A percentile compares a stretch with the other conserved stretches of the same genome.
Conservation (phyloP, 92 coral and sea anemone genomes). For the Anthopleura xanthogrammica region DNA sequence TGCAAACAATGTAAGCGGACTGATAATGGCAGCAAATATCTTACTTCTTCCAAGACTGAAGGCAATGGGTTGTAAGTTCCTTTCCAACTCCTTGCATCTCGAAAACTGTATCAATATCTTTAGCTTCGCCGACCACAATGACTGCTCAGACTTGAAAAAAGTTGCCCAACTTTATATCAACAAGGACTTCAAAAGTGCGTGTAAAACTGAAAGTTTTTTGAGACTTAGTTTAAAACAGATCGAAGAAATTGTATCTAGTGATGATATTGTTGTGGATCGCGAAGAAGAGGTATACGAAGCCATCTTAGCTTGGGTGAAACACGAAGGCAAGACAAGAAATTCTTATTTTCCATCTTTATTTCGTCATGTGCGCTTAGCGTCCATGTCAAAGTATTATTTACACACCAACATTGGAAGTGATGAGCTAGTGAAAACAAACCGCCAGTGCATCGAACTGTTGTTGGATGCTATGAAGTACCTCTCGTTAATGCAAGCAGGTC, state of each 20-base stretch:
- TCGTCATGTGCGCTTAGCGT: slow-evolving; percentile 35
- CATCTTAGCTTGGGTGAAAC: slow-evolving; percentile 30
- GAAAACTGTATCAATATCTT: slow-evolving; percentile 37
- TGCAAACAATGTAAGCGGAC: slow-evolving; percentile 16
- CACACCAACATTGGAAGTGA: slow-evolving; percentile 21
- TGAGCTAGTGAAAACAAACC: slow-evolving; percentile 34
- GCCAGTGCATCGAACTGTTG: slow-evolving; percentile 24
- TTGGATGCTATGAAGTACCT: slow-evolving; percentile 31
- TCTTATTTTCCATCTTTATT: slow-evolving; percentile 25
- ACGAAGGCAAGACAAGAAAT: slow-evolving; percentile 25
- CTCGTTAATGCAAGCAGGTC: slow-evolving; percentile 5
- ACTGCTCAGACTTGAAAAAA: slow-evolving; percentile 14
- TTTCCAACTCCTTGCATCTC: slow-evolving; percentile 16
- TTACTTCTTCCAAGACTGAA: slow-evolving; percentile 33
- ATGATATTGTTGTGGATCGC: slow-evolving; percentile 31
- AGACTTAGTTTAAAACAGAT: slow-evolving; percentile 11
- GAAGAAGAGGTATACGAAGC: slow-evolving; percentile 49
- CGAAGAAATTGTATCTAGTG: slow-evolving; percentile 24
- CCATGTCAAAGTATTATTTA: slow-evolving; percentile 28
- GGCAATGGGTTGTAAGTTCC: slow-evolving; percentile 27
- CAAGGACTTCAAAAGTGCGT: slow-evolving; percentile 16
- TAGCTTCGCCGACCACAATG: slow-evolving; percentile 32
- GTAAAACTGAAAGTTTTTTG: slow-evolving; percentile 26
- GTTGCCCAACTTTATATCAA: slow-evolving; percentile 23
- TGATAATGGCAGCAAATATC: slow-evolving; percentile 25